phyloP scores from a whole-genome alignment of 2,888 invertebrate genomes.

The Smittia sp. region DNA sequence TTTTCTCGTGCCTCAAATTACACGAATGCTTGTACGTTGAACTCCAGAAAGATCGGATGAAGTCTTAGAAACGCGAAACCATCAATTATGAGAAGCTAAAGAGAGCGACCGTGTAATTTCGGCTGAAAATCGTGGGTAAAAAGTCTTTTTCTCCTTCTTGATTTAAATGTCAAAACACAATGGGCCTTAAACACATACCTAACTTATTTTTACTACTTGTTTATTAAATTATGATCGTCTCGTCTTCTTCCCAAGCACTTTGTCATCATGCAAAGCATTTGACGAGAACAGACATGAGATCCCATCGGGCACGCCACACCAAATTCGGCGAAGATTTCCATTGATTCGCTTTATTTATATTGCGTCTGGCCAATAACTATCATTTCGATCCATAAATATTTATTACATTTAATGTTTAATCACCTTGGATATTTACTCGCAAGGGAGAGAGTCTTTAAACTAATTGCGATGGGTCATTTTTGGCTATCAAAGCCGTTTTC shows the following conservation, averaged over 20 bases:
- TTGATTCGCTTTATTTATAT: background rate
- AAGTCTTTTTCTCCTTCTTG: background rate
- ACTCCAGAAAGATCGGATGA: background rate
- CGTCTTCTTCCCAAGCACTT: background rate
- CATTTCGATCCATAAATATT: conserved; percentile 36
- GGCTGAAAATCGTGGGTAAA: conserved; percentile 28
- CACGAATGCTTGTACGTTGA: background rate
- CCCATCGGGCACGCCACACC: background rate
- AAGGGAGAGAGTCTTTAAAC: too few relatives aligned
- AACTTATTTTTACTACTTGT: conserved; percentile 14
- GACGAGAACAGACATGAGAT: background rate
- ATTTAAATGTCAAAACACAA: conserved; percentile 28
- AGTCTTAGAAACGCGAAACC: conserved; percentile 36
- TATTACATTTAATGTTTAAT: conserved; percentile 13
- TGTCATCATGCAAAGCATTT: background rate
- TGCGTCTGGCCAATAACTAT: conserved; percentile 9
- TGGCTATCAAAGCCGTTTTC: background rate
- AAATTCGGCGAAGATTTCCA: background rate
- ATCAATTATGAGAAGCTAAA: conserved; percentile 25
- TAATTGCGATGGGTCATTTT: background rate
- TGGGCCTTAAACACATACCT: conserved; percentile 20
- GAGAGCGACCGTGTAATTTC: conserved; percentile 20
- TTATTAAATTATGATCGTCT: conserved; percentile 21
- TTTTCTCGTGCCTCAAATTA: conserved; percentile 12
- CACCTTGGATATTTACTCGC: background rate